Conservation (phyloP, 2,888 invertebrate genomes). For the Eristalinus aeneus region DNA sequence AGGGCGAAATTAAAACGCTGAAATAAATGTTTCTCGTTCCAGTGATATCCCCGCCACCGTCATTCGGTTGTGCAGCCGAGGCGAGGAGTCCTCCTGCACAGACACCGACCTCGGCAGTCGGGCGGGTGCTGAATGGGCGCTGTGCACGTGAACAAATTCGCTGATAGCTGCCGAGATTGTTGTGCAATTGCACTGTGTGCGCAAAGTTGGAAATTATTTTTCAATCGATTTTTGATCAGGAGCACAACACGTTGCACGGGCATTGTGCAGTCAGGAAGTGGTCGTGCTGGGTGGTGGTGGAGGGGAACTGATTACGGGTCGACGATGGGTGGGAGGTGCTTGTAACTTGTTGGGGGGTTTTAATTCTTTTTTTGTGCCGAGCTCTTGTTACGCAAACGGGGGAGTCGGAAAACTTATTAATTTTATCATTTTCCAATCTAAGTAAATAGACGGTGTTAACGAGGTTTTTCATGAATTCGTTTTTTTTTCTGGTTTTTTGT, state of each 20-base stretch:
- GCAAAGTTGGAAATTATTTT: conserved; percentile 69
- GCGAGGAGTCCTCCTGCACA: neutral
- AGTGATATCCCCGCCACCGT: conserved; percentile 34
- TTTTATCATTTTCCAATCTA: conserved; percentile 67
- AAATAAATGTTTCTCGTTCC: conserved; percentile 66
- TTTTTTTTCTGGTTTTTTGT: conserved; percentile 8
- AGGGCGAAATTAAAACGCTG: conserved; percentile 68
- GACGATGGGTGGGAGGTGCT: neutral
- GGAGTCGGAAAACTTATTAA: conserved; percentile 61
- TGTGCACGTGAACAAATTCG: conserved; percentile 68
- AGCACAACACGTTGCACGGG: conserved; percentile 41
- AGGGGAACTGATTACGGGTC: conserved; percentile 23
- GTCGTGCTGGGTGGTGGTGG: neutral
- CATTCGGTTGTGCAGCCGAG: neutral
- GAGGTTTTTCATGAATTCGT: conserved; percentile 36
- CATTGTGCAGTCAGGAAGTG: conserved; percentile 6
- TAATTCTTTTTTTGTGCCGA: conserved; percentile 2
- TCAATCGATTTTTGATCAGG: conserved; percentile 70
- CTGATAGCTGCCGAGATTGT: conserved; percentile 67
- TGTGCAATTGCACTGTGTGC: conserved; percentile 63
- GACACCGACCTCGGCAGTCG: neutral
- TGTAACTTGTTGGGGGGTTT: conserved; percentile 1
- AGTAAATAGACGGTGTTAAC: conserved; percentile 48
- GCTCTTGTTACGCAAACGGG: neutral
- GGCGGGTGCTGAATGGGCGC: conserved; percentile 28